Evolutionary conservation across 1,140 invertebrate species (phyloP), one percentile per base, ranked within the genome.

Genomic region (Pararge aegeria): DNA sequence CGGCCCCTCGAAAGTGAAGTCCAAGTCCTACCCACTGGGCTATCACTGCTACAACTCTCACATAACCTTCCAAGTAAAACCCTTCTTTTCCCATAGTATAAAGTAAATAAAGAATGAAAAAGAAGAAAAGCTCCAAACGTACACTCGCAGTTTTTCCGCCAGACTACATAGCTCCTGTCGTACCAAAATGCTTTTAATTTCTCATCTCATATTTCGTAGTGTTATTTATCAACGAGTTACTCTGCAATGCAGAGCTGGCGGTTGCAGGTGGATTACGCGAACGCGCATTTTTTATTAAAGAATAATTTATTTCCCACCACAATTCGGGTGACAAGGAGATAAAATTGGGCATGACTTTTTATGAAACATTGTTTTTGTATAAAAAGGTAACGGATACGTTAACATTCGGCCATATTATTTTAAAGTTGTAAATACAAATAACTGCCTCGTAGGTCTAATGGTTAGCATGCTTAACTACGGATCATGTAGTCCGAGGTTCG

Each of bases 261-360:
- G 59, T 55, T 61, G 52, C 59, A 61, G 59, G 59, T 61, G 59
- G 44, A 61, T 61, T 55, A 61, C 21, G 24, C 40, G 40, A 44
- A 54, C 51, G 46, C 20, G n/a, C 12, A 46, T 20, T 48, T 53
- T 54, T 61, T 61, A 38, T 55, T 61, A 18, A 46, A 37, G 15
- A 55, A 61, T 49, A 48, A 55, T 61, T 55, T 61, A 61, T 61
- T 55, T 55, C 16, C 21, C 13, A 42, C 59, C 59, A 50, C 59
- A 61, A 55, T 61, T 51, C 27, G 13, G 46, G 18, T 61, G 59
- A 55, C 44, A 61, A 50, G 44, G 21, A 37, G 50, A 37, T 37
- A 55, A 55, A 42, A 54, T 40, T 12, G 21, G 13, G 15, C 19
- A 24, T 40, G 30, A 18, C 9, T 40, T 54, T 54, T 53, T 4